Evolutionary conservation across 1,140 invertebrate genomes (phyloP).

Genomic region (Papilio xuthus): DNA sequence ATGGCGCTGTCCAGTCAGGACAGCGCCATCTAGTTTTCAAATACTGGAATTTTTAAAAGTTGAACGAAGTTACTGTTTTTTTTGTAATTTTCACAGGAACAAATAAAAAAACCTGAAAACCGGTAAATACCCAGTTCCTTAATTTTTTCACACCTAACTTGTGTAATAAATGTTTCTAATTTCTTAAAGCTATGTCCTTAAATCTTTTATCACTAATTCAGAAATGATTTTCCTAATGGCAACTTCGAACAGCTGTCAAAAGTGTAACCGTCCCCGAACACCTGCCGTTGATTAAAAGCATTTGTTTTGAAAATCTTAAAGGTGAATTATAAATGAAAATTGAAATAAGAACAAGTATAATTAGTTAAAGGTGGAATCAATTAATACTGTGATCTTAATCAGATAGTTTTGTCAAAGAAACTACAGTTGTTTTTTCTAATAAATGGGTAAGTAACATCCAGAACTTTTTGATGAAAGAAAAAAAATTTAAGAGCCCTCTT

Average conservation of each 20-base stretch:
- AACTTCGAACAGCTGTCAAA: constrained; percentile 37
- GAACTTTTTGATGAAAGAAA: not conserved
- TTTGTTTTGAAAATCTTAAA: constrained; percentile 41
- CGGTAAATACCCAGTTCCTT: too few relatives aligned
- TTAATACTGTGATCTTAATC: not conserved
- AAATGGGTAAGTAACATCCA: constrained; percentile 28
- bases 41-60: too few relatives aligned
- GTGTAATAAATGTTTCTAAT: too few relatives aligned
- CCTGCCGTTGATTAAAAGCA: constrained; percentile 48
- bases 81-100: too few relatives aligned
- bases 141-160: too few relatives aligned
- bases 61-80: too few relatives aligned
- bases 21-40: constrained; percentile 5
- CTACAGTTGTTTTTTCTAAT: not conserved
- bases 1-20: too few relatives aligned
- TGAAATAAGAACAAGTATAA: not conserved
- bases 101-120: too few relatives aligned
- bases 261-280: constrained; percentile 56
- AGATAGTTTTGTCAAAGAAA: not conserved
- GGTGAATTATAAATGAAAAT: constrained; percentile 58
- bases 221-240: constrained; percentile 17
- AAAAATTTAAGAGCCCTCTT: not conserved
- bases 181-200: too few relatives aligned
- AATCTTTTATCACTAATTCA: too few relatives aligned
- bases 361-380: not conserved